A percentile compares a stretch with the other conserved stretches of the same genome.
Conservation (phyloP, 2,797 vertebrate genomes). For the Malurus splendens region DNA sequence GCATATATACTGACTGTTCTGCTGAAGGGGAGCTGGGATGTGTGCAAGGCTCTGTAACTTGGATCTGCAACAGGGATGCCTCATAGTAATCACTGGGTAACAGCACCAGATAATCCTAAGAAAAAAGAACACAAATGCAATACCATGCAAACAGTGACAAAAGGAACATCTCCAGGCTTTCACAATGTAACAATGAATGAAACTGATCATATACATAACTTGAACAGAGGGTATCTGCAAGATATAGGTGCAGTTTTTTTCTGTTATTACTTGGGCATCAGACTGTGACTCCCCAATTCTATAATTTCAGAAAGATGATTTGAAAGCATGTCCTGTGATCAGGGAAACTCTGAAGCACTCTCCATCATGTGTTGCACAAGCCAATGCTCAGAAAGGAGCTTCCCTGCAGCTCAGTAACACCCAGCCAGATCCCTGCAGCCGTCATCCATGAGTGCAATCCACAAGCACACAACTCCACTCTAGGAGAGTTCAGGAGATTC, state of each 20-base stretch:
- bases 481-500: not conserved
- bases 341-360: not conserved
- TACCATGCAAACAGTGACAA: not conserved
- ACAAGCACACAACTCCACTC: not conserved
- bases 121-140: not conserved
- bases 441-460: not conserved
- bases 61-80: constrained; percentile 78
- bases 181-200: not conserved
- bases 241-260: rapidly evolving
- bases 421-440: not conserved
- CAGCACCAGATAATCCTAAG: constrained; percentile 90
- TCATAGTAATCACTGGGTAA: constrained; percentile 89
- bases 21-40: not conserved
- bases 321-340: not conserved
- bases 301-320: not conserved
- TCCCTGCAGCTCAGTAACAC: no score
- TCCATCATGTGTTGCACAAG: not conserved
- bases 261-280: not conserved
- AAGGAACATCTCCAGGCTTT: not conserved
- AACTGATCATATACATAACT: not conserved
- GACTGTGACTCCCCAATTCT: not conserved
- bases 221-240: not conserved
- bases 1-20: constrained; percentile 69
- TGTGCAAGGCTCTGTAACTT: constrained; percentile 82
- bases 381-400: not conserved